Evolutionary conservation across 2,888 invertebrate genomes (phyloP).

Genomic region (Abrostola tripartita): DNA sequence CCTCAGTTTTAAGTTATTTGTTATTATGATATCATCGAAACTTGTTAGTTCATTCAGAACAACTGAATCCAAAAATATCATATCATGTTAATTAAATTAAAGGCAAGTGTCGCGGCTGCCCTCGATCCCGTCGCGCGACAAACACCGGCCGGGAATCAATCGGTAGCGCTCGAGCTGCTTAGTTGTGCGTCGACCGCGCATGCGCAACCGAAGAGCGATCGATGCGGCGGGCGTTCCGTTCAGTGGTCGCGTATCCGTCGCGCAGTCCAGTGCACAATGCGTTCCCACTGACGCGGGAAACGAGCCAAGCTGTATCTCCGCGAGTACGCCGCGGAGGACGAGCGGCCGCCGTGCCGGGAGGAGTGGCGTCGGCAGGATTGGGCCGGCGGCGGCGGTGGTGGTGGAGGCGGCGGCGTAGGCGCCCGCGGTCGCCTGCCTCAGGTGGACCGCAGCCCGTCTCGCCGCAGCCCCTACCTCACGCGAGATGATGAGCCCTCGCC

Average conservation of each 20-base stretch:
- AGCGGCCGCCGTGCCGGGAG: conserved; percentile 86
- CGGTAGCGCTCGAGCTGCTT: conserved; percentile 75
- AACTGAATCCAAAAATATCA: conserved; percentile 48
- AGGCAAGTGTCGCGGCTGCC: conserved; percentile 43
- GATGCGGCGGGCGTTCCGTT: conserved; percentile 76
- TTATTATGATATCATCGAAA: conserved; percentile 28
- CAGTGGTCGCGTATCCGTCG: conserved; percentile 87
- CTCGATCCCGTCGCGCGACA: conserved; percentile 49
- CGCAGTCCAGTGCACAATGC: conserved; percentile 81
- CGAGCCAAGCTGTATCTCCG: conserved; percentile 87
- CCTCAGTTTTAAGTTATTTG: conserved; percentile 21
- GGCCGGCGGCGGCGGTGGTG: conserved; percentile 83
- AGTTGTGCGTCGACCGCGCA: conserved; percentile 62
- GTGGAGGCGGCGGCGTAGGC: conserved; percentile 68
- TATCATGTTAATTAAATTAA: conserved; percentile 58
- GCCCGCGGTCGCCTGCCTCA: conserved; percentile 92
- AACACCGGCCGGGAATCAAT: conserved; percentile 64
- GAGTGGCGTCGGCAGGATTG: conserved; percentile 87
- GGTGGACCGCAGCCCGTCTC: conserved; percentile 96
- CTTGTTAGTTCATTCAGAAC: conserved; percentile 32
- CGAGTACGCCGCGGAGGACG: conserved; percentile 87
- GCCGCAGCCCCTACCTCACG: conserved; percentile 93
- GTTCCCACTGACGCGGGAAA: conserved; percentile 84
- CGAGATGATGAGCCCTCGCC: conserved; percentile 93
- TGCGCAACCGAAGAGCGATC: conserved; percentile 77